These are phyloP conservation scores for Sinosuthora webbiana DNA, from an alignment of 2,113 vertebrate genomes.

Conservation along the genomic window DNA sequence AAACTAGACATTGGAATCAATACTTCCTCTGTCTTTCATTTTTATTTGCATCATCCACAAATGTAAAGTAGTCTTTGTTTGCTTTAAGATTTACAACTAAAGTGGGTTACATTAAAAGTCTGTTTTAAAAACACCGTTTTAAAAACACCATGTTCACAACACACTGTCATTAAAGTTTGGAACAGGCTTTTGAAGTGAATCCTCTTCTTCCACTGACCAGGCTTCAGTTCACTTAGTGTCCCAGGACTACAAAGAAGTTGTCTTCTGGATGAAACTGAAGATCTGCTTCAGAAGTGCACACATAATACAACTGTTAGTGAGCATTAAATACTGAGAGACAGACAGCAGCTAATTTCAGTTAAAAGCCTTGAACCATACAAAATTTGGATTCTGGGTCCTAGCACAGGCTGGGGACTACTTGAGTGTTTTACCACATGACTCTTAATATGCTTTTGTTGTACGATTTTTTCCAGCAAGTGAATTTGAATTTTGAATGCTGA, in stretches of 20 bases:
- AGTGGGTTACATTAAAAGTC: background rate
- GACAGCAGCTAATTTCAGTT: background rate
- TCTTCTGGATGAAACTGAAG: background rate
- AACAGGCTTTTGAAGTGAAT: background rate
- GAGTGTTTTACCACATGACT: background rate
- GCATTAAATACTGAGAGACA: background rate
- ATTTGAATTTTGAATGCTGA: background rate
- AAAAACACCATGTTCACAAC: background rate
- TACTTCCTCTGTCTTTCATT: background rate
- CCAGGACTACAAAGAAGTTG: background rate
- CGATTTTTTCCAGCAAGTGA: background rate
- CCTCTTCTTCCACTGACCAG: background rate
- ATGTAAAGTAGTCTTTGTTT: background rate
- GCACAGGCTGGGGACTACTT: rapidly evolving
- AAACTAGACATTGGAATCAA: background rate
- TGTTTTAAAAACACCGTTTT: background rate
- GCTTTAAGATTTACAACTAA: background rate
- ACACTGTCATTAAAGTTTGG: background rate
- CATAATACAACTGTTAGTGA: background rate
- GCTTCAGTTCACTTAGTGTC: background rate
- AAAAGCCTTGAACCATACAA: background rate
- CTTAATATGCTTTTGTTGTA: background rate
- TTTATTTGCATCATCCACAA: background rate
- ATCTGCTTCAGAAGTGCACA: background rate
- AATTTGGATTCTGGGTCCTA: background rate